Evolutionary conservation across 1,140 invertebrate genomes (phyloP).

Genomic region (Papilio polytes): DNA sequence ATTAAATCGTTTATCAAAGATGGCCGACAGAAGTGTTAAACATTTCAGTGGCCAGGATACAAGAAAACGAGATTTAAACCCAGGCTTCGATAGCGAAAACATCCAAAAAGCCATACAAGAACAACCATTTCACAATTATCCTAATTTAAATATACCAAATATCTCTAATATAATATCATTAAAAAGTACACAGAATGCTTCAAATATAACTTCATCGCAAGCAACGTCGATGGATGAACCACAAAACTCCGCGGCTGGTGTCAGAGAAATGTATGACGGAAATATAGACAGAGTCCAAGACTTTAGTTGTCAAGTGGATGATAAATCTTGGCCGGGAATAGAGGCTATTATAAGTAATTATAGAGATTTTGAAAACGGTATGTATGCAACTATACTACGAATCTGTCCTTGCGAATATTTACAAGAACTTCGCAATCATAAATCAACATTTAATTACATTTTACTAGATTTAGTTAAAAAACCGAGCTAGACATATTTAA

Average conservation of each 20-base stretch:
- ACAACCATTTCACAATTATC: slow-evolving; percentile 52
- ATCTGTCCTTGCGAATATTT: background rate
- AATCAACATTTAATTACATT: too few relatives aligned
- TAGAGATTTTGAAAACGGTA: slow-evolving; percentile 69
- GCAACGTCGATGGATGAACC: slow-evolving; percentile 81
- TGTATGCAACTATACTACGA: background rate
- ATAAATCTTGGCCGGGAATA: slow-evolving; percentile 60
- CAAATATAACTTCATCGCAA: slow-evolving; percentile 51
- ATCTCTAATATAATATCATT: slow-evolving; percentile 78
- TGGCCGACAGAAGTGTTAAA: slow-evolving; percentile 79
- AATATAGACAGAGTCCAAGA: slow-evolving; percentile 46
- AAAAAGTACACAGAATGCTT: slow-evolving; percentile 60
- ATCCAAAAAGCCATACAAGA: slow-evolving; percentile 59
- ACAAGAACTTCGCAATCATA: too few relatives aligned
- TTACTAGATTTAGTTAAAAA: too few relatives aligned
- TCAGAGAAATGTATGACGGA: slow-evolving; percentile 46
- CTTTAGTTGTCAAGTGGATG: slow-evolving; percentile 59
- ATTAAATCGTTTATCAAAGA: slow-evolving; percentile 76
- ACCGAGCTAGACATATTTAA: too few relatives aligned
- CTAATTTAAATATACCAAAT: slow-evolving; percentile 78
- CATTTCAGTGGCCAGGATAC: slow-evolving; percentile 71
- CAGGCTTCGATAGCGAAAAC: slow-evolving; percentile 74
- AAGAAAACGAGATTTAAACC: slow-evolving; percentile 66
- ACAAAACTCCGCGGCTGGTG: slow-evolving; percentile 65
- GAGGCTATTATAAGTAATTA: slow-evolving; percentile 61